Base-by-base conservation (phyloP, 2,888 invertebrate genomes). In the Clitarchus hookeri region DNA sequence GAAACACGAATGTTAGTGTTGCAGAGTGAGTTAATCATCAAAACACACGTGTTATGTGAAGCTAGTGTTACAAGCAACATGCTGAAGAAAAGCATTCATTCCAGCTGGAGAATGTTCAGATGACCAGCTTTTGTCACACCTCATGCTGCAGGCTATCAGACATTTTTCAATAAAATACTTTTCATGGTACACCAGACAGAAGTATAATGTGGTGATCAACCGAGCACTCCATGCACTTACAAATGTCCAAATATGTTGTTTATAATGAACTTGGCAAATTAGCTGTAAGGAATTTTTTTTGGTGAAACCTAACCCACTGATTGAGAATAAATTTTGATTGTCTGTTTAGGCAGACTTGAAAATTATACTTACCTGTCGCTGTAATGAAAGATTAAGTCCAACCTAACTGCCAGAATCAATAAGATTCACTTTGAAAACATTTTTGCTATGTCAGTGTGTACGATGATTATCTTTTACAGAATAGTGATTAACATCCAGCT, bases 101-200 rank as follows among this genome's bases (percentile, higher is more conserved):
- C 65, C 65, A 65, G 65, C 65, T 65, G 65, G 65, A 65, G 8
- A 65, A 23, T 23, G 65, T 65, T 65, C 65, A 65, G 0, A 65
- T n/a, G 8, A 65, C 65, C 65, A 65, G 65, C 65, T 65, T n/a
- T 65, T 65, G n/a, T 65, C 65, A 65, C 65, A 65, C 65, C 65
- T n/a, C 65, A 65, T 65, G 65, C 65, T 65, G 65, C 65, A 65
- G 16, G 65, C 23, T 65, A 23, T n/a, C 65, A 48, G 48, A 48
- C 8, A 23, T 65, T 65, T 16, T 53, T 65, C 16, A 48, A 11
- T 11, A 48, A 48, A 48, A 65, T 65, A 65, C 23, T 23, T 65
- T 65, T 65, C 19, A 65, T 19, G 1, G 65, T 23, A 65, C 65
- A 65, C 65, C 48, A n/a, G 65, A 65, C n/a, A 65, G 65, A n/a